Percentiles rank a stretch among this genome's conserved stretches.
These are phyloP conservation scores for Marronus borbonicus DNA, from an alignment of 2,888 invertebrate genomes.

Conservation along the genomic window DNA sequence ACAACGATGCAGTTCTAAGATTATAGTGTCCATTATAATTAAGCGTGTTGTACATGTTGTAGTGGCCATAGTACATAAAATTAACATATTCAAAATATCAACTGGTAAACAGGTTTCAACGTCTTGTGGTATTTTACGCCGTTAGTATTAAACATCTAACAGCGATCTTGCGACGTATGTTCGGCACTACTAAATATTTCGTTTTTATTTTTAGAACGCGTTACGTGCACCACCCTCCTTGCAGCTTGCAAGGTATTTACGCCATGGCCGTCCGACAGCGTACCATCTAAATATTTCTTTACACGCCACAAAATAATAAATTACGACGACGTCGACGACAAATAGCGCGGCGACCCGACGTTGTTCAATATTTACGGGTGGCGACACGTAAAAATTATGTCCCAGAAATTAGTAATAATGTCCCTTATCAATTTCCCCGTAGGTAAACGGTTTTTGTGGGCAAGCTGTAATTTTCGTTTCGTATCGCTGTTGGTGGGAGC, in stretches of 20 bases:
- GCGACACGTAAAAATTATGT: constrained; percentile 42
- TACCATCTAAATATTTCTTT: constrained; percentile 15
- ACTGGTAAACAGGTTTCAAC: no score
- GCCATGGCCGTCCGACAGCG: background rate
- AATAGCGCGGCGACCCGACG: constrained; percentile 32
- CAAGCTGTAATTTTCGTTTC: constrained; percentile 34
- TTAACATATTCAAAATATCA: no score
- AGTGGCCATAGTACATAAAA: no score
- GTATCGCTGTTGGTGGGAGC: background rate
- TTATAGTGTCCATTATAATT: no score
- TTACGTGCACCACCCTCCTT: constrained; percentile 10
- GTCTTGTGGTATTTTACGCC: background rate
- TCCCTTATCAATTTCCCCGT: constrained; percentile 26
- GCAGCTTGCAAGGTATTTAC: background rate
- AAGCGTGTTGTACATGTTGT: no score
- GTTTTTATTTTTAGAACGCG: constrained; percentile 4
- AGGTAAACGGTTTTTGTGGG: constrained; percentile 34
- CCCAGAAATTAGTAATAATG: constrained; percentile 31
- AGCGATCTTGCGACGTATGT: background rate
- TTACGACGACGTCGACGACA: constrained; percentile 34
- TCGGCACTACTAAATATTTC: background rate
- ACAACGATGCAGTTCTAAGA: no score
- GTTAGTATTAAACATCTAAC: background rate
- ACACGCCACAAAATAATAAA: constrained; percentile 50
- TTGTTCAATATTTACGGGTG: constrained; percentile 47